These are phyloP conservation scores for Apteryx mantelli DNA, from an alignment of 2,113 vertebrate genomes.

Conservation along the genomic window DNA sequence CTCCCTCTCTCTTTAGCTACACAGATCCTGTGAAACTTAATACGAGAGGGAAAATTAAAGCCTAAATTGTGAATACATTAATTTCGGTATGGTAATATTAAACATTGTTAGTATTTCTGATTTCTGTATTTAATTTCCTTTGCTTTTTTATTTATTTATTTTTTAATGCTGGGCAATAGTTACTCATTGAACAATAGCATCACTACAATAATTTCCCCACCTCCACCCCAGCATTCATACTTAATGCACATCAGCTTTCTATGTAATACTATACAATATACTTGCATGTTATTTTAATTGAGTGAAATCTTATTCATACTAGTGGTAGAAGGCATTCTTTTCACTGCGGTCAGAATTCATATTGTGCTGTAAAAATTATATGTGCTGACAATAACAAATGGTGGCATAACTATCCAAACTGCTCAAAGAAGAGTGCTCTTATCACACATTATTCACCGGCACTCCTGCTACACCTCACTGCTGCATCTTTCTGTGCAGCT, in stretches of 20 bases:
- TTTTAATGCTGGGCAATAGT: conserved; percentile 25
- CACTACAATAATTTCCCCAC: conserved; percentile 15
- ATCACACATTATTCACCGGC: conserved; percentile 57
- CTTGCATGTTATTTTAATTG: conserved; percentile 60
- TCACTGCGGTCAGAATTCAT: conserved; percentile 65
- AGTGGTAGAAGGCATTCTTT: conserved; percentile 57
- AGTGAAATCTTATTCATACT: conserved; percentile 67
- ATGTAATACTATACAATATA: conserved; percentile 15
- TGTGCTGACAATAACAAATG: conserved; percentile 63
- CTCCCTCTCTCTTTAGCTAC: neutral
- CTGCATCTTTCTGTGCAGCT: conserved; percentile 1
- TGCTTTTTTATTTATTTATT: conserved; percentile 26
- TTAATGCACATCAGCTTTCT: conserved; percentile 46
- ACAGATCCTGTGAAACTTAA: neutral
- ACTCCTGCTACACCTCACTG: neutral
- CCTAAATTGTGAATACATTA: conserved; percentile 28
- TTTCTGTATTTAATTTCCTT: conserved; percentile 65
- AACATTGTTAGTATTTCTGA: conserved; percentile 47
- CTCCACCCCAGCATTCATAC: conserved; percentile 13
- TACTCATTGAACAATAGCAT: conserved; percentile 28
- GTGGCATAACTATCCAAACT: conserved; percentile 63
- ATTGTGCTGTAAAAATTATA: conserved; percentile 67
- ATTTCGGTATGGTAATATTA: conserved; percentile 56
- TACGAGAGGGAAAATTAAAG: neutral
- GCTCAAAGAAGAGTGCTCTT: conserved; percentile 49